Conservation (phyloP, 2,888 invertebrate genomes). For the Archips xylosteana region DNA sequence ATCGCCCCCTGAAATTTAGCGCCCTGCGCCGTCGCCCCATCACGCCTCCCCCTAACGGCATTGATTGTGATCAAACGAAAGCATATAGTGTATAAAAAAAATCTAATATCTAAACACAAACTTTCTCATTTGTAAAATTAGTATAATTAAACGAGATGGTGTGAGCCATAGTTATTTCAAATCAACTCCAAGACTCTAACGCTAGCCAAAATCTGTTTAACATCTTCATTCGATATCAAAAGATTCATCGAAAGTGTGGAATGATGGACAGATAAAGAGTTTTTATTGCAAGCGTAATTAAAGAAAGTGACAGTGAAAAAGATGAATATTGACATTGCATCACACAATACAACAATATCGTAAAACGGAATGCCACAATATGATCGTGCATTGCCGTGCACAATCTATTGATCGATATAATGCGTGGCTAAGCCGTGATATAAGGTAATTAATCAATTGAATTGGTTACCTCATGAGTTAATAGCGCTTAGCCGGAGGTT, state of each 20-base stretch:
- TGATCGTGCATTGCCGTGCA: constrained; percentile 4
- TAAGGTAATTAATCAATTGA: constrained; percentile 3
- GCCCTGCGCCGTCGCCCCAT: too few relatives aligned
- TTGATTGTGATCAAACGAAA: too few relatives aligned
- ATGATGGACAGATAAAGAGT: neutral
- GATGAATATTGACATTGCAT: constrained; percentile 24
- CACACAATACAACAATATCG: constrained; percentile 3
- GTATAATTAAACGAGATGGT: too few relatives aligned
- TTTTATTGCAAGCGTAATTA: constrained; percentile 6
- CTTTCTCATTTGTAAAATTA: too few relatives aligned
- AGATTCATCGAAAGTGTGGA: constrained; percentile 1
- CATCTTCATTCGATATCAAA: neutral
- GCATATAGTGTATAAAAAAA: too few relatives aligned
- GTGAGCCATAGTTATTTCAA: neutral
- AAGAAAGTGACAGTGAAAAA: constrained; percentile 11
- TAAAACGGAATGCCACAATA: neutral
- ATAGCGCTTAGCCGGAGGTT: neutral
- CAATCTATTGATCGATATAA: neutral
- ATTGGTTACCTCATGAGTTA: constrained; percentile 10
- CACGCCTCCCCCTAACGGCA: too few relatives aligned
- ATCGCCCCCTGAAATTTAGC: too few relatives aligned
- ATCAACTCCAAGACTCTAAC: neutral
- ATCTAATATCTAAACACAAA: too few relatives aligned
- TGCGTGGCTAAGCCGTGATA: neutral
- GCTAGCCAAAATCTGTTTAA: neutral